These are phyloP conservation scores for Zaprionus vittiger DNA, from an alignment of 1,140 invertebrate species.

Conservation along the genomic window DNA sequence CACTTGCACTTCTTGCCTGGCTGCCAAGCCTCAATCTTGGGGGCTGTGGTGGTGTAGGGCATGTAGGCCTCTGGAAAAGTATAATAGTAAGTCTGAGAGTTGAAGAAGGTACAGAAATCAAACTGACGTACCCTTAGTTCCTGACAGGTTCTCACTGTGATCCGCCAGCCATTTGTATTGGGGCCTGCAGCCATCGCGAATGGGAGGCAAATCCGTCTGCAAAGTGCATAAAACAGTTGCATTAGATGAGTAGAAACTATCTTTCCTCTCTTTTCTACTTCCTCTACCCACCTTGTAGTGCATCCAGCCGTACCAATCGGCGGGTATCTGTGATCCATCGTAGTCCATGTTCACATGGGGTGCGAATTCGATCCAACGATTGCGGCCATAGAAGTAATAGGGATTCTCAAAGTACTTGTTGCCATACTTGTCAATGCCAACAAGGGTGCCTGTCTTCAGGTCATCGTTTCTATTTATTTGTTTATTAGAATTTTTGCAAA, in stretches of 20 bases:
- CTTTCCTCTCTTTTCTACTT: background rate
- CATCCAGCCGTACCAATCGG: conserved; percentile 96
- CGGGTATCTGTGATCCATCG: conserved; percentile 96
- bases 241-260: background rate
- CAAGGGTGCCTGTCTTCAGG: conserved; percentile 92
- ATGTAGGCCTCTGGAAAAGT: conserved; percentile 88
- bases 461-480: conserved; percentile 90
- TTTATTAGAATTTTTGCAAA: conserved; percentile 53
- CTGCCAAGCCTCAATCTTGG: conserved; percentile 94
- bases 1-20: conserved; percentile 85
- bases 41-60: conserved; percentile 94
- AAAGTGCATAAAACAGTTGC: background rate
- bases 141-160: conserved; percentile 93
- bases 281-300: conserved; percentile 88
- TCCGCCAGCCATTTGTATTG: conserved; percentile 94
- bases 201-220: conserved; percentile 85
- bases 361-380: conserved; percentile 97
- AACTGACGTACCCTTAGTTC: conserved; percentile 86
- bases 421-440: conserved; percentile 98
- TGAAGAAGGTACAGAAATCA: background rate
- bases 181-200: conserved; percentile 89
- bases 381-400: conserved; percentile 94
- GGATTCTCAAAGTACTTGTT: conserved; percentile 99
- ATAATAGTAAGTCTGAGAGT: background rate
- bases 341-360: conserved; percentile 92